Conservation (phyloP, 2,113 vertebrate species). For the Helogale parvula region DNA sequence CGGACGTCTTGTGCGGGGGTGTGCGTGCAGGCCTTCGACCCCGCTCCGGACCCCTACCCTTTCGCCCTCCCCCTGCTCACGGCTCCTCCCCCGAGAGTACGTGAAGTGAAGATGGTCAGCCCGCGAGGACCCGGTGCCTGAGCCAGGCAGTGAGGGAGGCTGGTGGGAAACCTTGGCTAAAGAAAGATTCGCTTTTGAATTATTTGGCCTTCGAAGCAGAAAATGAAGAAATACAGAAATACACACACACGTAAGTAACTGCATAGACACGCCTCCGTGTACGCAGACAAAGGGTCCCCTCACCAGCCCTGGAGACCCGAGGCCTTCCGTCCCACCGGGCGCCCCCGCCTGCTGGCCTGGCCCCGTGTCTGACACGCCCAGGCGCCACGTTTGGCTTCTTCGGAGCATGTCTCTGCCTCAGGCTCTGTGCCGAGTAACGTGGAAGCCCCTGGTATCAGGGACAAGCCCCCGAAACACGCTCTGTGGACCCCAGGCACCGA, state of each 20-base stretch:
- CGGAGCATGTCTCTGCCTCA: rapidly evolving
- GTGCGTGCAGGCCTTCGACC: not conserved
- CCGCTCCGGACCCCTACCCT: no score
- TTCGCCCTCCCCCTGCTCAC: rapidly evolving
- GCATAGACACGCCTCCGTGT: rapidly evolving
- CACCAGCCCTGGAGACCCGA: rapidly evolving
- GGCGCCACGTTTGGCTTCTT: not conserved
- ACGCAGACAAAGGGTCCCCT: rapidly evolving
- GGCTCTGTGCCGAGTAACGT: not conserved
- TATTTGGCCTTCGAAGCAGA: not conserved
- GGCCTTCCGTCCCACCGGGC: not conserved
- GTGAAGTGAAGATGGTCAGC: not conserved
- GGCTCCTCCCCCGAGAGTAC: no score
- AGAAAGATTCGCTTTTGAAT: not conserved
- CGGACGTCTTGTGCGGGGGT: rapidly evolving
- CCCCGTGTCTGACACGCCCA: rapidly evolving
- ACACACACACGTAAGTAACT: not conserved
- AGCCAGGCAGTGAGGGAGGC: not conserved
- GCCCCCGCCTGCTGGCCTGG: not conserved
- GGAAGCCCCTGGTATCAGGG: no score
- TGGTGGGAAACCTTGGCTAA: not conserved
- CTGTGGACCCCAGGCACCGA: rapidly evolving
- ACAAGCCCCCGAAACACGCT: rapidly evolving
- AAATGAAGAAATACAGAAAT: not conserved
- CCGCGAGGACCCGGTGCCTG: not conserved